These are phyloP conservation scores for Champsocephalus esox DNA, from an alignment of 2,797 vertebrate species.

Conservation along the genomic window DNA sequence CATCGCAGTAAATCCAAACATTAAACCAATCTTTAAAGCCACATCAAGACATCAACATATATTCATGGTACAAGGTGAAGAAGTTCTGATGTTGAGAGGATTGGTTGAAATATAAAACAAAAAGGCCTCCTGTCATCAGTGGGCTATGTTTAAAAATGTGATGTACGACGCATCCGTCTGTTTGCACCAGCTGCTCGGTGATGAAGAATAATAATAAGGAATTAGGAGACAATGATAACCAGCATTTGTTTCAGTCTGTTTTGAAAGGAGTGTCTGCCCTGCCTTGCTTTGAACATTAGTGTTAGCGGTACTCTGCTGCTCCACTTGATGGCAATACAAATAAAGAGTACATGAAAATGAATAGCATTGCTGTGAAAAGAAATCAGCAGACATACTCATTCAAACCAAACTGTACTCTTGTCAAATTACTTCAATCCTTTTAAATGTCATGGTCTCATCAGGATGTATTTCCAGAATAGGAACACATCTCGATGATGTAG, in stretches of 20 bases:
- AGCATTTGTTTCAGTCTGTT: background rate
- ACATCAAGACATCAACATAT: background rate
- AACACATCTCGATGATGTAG: background rate
- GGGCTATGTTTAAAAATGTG: background rate
- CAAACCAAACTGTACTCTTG: background rate
- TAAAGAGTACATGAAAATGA: background rate
- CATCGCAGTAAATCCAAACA: background rate
- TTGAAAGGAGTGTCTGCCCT: background rate
- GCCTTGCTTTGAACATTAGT: background rate
- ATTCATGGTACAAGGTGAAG: background rate
- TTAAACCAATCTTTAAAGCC: too few relatives aligned
- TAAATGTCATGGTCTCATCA: background rate
- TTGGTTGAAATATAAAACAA: background rate
- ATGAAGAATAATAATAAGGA: background rate
- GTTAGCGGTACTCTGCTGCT: background rate
- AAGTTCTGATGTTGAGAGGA: background rate
- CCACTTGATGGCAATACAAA: background rate
- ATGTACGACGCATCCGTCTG: too few relatives aligned
- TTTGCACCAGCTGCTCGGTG: background rate
- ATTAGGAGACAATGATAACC: background rate
- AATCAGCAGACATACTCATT: background rate
- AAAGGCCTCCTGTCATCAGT: background rate
- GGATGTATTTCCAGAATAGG: background rate
- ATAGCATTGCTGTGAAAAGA: background rate
- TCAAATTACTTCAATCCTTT: background rate